Percentiles rank a stretch among this genome's conserved stretches.
Conservation (phyloP, 2,888 invertebrate species). For the Caradrina kadenii region DNA sequence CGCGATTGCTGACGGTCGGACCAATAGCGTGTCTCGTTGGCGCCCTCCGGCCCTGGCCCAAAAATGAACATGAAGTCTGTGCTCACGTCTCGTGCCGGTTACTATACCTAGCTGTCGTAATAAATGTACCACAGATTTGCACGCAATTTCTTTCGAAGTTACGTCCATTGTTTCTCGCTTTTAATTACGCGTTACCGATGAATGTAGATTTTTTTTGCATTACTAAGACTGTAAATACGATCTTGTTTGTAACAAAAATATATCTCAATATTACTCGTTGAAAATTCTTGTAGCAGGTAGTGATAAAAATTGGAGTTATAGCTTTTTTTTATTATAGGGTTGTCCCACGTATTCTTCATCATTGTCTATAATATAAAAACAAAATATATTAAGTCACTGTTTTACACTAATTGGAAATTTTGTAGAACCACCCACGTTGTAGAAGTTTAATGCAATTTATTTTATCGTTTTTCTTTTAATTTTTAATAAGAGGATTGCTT, state of each 20-base stretch:
- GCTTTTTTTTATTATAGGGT: conserved; percentile 26
- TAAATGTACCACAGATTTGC: conserved; percentile 9
- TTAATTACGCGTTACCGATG: conserved; percentile 10
- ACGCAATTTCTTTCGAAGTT: conserved; percentile 25
- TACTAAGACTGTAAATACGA: conserved; percentile 52
- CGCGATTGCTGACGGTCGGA: no score
- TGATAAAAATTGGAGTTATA: conserved; percentile 19
- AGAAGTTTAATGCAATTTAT: conserved; percentile 53
- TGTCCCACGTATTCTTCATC: conserved; percentile 17
- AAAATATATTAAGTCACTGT: conserved; percentile 16
- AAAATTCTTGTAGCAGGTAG: conserved; percentile 24
- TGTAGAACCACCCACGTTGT: conserved; percentile 36
- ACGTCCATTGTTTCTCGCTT: conserved; percentile 8
- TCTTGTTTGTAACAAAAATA: conserved; percentile 25
- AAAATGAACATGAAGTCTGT: no score
- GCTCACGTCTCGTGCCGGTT: no score
- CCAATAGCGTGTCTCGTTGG: no score
- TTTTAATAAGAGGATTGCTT: conserved; percentile 21
- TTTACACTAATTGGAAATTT: conserved; percentile 6
- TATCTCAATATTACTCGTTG: conserved; percentile 29
- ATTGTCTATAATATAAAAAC: background rate
- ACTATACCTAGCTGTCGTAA: conserved; percentile 1
- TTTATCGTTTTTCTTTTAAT: conserved; percentile 33
- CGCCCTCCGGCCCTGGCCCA: no score
- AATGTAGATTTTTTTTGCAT: conserved; percentile 20